phyloP scores from a whole-genome alignment of 2,113 vertebrate species.

The Sminthopsis crassicaudata region DNA sequence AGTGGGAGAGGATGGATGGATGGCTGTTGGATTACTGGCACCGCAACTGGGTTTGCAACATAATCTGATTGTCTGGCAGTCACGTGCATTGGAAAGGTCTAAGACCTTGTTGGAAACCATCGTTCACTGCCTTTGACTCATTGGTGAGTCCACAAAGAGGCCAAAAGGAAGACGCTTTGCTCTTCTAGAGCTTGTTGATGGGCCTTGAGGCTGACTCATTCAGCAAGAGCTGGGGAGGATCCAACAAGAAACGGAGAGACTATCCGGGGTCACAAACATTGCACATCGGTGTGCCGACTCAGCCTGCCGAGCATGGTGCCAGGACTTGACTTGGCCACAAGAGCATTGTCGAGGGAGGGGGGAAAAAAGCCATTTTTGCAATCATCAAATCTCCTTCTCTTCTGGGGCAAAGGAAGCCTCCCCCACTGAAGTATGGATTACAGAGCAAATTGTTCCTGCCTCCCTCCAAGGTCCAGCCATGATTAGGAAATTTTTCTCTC shows the following conservation, averaged over 20 bases:
- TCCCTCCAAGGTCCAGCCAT: constrained; percentile 27
- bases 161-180: background rate
- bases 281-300: constrained; percentile 50
- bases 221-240: constrained; percentile 56
- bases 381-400: constrained; percentile 31
- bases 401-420: constrained; percentile 33
- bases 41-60: background rate
- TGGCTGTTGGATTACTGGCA: background rate
- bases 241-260: constrained; percentile 38
- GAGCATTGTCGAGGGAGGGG: background rate
- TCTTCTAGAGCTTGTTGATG: background rate
- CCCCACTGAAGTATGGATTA: background rate
- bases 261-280: constrained; percentile 46
- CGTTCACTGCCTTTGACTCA: background rate
- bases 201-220: constrained; percentile 59
- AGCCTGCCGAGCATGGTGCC: constrained; percentile 41
- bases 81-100: accelerated
- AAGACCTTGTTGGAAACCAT: background rate
- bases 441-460: constrained; percentile 42
- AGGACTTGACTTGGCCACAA: constrained; percentile 1
- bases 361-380: constrained; percentile 36
- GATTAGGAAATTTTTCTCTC: constrained; percentile 17
- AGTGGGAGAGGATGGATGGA: too few relatives aligned
- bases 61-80: background rate
- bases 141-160: background rate